phyloP scores from a whole-genome alignment of 2,113 vertebrate genomes.

The Polypterus senegalus region DNA sequence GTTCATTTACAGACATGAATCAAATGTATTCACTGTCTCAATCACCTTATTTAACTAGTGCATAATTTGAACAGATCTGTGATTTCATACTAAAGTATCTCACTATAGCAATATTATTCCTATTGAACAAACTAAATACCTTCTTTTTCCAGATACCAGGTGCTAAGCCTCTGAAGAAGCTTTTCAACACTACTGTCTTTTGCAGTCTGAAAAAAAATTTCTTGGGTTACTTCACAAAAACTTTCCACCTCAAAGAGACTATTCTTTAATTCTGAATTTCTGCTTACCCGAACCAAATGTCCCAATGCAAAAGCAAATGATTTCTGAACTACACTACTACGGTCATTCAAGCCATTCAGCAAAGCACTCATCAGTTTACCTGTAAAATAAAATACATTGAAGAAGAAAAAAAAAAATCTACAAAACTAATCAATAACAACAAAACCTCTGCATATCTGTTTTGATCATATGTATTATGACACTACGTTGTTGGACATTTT shows the following conservation, averaged over 20 bases:
- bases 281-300: conserved; percentile 82
- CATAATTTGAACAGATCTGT: too few relatives aligned
- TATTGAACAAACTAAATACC: conserved; percentile 39
- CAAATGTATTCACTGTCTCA: too few relatives aligned
- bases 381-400: conserved; percentile 22
- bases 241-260: neutral
- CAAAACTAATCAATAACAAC: too few relatives aligned
- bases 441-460: too few relatives aligned
- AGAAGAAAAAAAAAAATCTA: too few relatives aligned
- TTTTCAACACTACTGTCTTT: conserved; percentile 87
- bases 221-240: neutral
- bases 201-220: conserved; percentile 57
- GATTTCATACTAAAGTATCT: neutral
- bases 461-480: too few relatives aligned
- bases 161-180: conserved; percentile 76
- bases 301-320: conserved; percentile 87
- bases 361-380: conserved; percentile 93
- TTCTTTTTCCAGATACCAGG: conserved; percentile 95
- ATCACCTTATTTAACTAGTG: too few relatives aligned
- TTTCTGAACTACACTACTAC: conserved; percentile 81
- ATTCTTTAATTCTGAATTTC: neutral
- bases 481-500: too few relatives aligned
- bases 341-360: conserved; percentile 76
- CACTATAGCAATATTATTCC: too few relatives aligned
- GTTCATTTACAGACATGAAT: too few relatives aligned